phyloP scores from a whole-genome alignment of 2,113 vertebrate genomes.

The Leucoraja erinaceus region DNA sequence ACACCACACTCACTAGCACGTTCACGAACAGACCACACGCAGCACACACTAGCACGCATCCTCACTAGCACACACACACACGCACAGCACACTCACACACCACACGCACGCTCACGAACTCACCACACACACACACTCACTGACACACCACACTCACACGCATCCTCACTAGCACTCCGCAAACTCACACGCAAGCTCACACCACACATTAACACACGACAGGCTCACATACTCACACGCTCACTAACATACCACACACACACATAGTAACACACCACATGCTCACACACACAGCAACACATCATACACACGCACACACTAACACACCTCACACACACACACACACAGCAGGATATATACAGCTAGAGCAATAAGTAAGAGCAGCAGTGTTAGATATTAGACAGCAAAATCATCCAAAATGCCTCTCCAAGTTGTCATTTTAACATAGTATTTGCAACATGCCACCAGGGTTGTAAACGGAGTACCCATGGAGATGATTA shows the following conservation, averaged over 20 bases:
- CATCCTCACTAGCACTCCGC: too few species aligned
- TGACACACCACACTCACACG: too few species aligned
- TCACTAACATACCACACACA: neutral
- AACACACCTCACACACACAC: constrained; percentile 1
- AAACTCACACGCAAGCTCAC: too few species aligned
- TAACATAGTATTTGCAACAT: neutral
- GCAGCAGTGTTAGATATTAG: constrained; percentile 17
- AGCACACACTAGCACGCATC: too few species aligned
- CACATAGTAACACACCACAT: neutral
- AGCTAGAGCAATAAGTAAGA: neutral
- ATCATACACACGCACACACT: constrained; percentile 16
- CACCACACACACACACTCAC: too few species aligned
- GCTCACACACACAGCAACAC: neutral
- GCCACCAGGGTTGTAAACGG: neutral
- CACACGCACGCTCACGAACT: too few species aligned
- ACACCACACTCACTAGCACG: too few species aligned
- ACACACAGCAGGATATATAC: neutral
- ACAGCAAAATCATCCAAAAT: neutral
- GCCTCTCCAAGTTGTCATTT: neutral
- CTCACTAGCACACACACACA: too few species aligned
- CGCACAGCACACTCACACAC: too few species aligned
- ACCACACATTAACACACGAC: constrained; percentile 3
- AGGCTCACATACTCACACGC: neutral
- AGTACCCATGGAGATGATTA: too few species aligned
- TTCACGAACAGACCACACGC: too few species aligned